phyloP scores from a whole-genome alignment of 2,113 vertebrate species.

The Pungitius pungitius region DNA sequence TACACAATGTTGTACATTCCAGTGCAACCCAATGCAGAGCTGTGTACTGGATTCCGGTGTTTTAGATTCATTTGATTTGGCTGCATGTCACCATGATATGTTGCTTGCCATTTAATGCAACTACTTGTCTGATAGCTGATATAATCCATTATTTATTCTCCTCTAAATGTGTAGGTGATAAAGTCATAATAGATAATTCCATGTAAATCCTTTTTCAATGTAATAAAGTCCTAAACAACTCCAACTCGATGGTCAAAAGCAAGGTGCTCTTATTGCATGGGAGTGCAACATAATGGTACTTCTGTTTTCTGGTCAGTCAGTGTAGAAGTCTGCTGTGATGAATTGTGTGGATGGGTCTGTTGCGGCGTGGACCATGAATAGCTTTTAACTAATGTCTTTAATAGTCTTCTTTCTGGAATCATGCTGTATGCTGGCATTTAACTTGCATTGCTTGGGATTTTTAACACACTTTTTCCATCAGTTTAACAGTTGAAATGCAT shows the following conservation, averaged over 20 bases:
- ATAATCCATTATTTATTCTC: not conserved
- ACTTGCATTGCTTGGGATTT: conserved; percentile 52
- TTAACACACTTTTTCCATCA: not conserved
- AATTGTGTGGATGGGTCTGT: conserved; percentile 12
- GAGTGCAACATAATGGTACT: not conserved
- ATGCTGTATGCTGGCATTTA: conserved; percentile 56
- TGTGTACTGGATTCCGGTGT: not conserved
- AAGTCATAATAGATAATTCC: not conserved
- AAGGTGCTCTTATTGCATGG: not conserved
- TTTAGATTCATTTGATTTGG: not conserved
- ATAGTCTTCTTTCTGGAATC: conserved; percentile 43
- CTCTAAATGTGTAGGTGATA: not conserved
- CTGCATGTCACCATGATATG: not conserved
- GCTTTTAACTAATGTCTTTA: conserved; percentile 41
- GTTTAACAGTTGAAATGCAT: conserved; percentile 49
- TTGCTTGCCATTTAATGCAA: not conserved
- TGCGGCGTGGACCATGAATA: conserved; percentile 13
- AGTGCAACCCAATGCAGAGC: not conserved
- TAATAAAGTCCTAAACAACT: not conserved
- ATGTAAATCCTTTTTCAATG: not conserved
- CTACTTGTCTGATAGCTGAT: not conserved
- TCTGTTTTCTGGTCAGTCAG: conserved; percentile 71
- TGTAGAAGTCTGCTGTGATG: conserved; percentile 37
- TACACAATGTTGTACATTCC: not conserved
- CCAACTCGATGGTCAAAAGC: not conserved